A percentile compares a stretch with the other conserved stretches of the same genome.
Conservation (phyloP, 2,113 vertebrate species). For the Rhabdomys dilectus region DNA sequence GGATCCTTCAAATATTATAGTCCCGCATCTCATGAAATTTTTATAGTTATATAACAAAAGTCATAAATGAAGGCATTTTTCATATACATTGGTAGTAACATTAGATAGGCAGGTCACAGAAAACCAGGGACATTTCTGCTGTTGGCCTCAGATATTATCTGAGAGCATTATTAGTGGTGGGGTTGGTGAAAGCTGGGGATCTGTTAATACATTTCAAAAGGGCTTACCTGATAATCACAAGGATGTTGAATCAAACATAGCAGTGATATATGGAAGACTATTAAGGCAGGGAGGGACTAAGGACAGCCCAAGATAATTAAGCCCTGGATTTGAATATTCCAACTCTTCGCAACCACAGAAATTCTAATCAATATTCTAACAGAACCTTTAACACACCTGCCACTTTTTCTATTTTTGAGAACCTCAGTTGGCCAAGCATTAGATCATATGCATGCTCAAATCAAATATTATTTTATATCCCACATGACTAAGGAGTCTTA, state of each 20-base stretch:
- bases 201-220: neutral
- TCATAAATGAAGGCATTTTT: neutral
- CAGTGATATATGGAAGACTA: neutral
- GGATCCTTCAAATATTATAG: neutral
- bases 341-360: neutral
- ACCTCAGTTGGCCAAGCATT: neutral
- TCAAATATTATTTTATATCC: neutral
- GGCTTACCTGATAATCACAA: neutral
- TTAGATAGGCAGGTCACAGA: neutral
- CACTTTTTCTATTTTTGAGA: neutral
- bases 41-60: neutral
- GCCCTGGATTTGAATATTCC: neutral
- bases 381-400: neutral
- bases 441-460: neutral
- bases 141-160: neutral
- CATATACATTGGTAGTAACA: neutral
- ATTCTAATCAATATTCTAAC: neutral
- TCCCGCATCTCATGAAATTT: neutral
- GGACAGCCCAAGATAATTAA: neutral
- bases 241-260: neutral
- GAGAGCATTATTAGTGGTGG: neutral
- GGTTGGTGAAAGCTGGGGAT: neutral
- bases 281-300: neutral
- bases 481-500: neutral
- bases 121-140: neutral